Percentiles rank a stretch among this genome's conserved stretches.
Evolutionary conservation across 2,113 vertebrate genomes (phyloP).

Genomic region (Taurulus bubalis): DNA sequence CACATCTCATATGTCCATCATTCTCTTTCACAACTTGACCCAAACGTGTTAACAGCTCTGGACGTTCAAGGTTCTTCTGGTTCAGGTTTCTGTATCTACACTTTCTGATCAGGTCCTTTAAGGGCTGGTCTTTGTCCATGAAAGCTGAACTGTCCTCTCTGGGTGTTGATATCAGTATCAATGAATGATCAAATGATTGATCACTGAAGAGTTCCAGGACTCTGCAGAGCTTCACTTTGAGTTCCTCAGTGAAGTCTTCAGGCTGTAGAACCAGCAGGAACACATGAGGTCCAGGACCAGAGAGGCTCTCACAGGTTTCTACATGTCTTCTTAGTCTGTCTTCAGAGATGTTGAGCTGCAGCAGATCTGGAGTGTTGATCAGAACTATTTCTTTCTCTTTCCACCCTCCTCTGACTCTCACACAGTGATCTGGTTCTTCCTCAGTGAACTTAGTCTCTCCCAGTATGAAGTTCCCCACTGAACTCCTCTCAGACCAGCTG

Average conservation of each 20-base stretch:
- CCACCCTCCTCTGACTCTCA: rapidly evolving
- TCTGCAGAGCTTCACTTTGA: neutral
- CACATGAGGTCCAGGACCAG: slow-evolving; percentile 62
- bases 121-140: rapidly evolving
- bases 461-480: slow-evolving; percentile 33
- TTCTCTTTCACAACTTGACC: neutral
- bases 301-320: neutral
- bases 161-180: slow-evolving; percentile 28
- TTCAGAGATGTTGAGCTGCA: neutral
- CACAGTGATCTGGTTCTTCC: rapidly evolving
- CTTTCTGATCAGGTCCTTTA: slow-evolving; percentile 12
- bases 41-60: slow-evolving; percentile 21
- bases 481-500: slow-evolving; percentile 17
- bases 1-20: neutral
- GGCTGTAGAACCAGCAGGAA: slow-evolving; percentile 62
- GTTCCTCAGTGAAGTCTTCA: slow-evolving; percentile 48
- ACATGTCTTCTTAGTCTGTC: slow-evolving; percentile 10
- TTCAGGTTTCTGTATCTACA: too few species aligned
- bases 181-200: slow-evolving; percentile 11
- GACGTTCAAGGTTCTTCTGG: neutral
- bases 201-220: slow-evolving; percentile 40
- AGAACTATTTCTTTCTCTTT: neutral
- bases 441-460: rapidly evolving
- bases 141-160: neutral
- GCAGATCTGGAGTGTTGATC: slow-evolving; percentile 42